Percentiles rank a stretch among this genome's conserved stretches.
Conservation (phyloP, 2,113 vertebrate species). For the Burhinus bistriatus region DNA sequence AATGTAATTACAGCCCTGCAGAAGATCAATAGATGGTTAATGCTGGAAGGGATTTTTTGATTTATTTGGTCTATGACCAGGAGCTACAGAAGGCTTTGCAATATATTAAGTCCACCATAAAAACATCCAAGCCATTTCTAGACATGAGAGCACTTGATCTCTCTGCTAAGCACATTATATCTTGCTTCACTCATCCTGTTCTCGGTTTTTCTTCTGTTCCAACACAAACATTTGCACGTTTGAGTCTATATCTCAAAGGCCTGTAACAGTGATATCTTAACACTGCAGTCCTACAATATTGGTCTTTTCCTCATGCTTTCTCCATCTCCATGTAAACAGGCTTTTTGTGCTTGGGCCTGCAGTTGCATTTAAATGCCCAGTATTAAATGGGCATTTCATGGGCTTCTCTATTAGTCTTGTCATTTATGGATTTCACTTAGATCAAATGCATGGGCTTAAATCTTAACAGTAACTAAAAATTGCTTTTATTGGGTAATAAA, state of each 20-base stretch:
- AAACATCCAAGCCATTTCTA: constrained; percentile 7
- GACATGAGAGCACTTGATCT: background rate
- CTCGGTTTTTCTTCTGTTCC: background rate
- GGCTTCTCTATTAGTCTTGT: background rate
- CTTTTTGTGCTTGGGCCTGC: background rate
- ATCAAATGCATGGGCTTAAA: background rate
- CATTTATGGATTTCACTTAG: background rate
- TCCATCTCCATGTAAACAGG: background rate
- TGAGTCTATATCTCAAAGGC: background rate
- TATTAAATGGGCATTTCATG: background rate
- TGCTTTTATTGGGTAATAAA: background rate
- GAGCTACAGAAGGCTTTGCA: constrained; percentile 23
- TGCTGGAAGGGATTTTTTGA: constrained; percentile 41
- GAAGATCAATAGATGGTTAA: constrained; percentile 51
- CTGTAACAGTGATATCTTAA: background rate
- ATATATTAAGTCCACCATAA: constrained; percentile 7
- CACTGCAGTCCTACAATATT: background rate
- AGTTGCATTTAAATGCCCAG: background rate
- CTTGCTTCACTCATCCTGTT: background rate
- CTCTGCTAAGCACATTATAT: background rate
- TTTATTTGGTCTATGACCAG: constrained; percentile 42
- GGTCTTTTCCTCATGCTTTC: background rate
- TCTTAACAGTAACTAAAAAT: background rate
- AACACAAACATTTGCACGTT: background rate
- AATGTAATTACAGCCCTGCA: constrained; percentile 45